A percentile compares a stretch with the other conserved stretches of the same genome.
These are phyloP conservation scores for Aurelia aurita DNA, from an alignment of 30 jellyfish, hydroid and myxozoan species.

Conservation along the genomic window DNA sequence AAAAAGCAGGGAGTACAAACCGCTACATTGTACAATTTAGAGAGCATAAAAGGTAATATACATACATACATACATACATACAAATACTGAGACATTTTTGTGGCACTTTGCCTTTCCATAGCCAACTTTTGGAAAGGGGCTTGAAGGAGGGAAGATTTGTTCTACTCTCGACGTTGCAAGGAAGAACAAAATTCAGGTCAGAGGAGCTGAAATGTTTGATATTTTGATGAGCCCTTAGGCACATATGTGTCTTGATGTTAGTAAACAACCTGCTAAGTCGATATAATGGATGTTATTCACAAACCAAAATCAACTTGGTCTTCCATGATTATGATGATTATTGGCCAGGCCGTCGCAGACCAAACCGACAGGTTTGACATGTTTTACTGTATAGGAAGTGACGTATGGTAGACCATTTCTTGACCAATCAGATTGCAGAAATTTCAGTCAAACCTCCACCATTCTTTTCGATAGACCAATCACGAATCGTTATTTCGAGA, in stretches of 20 bases:
- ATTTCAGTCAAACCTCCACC: constrained; percentile 10
- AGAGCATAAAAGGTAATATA: too few species aligned
- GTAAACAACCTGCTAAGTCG: not conserved
- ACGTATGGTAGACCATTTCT: constrained; percentile 60
- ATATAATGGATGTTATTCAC: not conserved
- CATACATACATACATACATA: too few species aligned
- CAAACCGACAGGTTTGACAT: constrained; percentile 75
- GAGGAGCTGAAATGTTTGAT: too few species aligned
- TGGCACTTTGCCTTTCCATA: too few species aligned
- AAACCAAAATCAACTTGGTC: not conserved
- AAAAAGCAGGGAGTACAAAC: too few species aligned
- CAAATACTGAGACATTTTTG: too few species aligned
- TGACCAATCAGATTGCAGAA: constrained; percentile 47
- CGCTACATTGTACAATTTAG: too few species aligned
- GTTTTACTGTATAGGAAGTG: constrained; percentile 82
- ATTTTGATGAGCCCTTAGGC: not conserved
- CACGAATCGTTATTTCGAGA: not conserved
- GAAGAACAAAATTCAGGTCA: not conserved
- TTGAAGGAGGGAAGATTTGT: too few species aligned
- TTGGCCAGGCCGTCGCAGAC: constrained; percentile 70
- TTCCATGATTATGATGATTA: not conserved
- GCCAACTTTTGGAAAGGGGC: not conserved
- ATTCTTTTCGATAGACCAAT: constrained; percentile 35
- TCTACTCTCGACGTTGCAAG: too few species aligned
- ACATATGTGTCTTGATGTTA: not conserved